These are phyloP conservation scores for Plestiodon gilberti DNA, from an alignment of 2,113 vertebrate species.

Conservation along the genomic window DNA sequence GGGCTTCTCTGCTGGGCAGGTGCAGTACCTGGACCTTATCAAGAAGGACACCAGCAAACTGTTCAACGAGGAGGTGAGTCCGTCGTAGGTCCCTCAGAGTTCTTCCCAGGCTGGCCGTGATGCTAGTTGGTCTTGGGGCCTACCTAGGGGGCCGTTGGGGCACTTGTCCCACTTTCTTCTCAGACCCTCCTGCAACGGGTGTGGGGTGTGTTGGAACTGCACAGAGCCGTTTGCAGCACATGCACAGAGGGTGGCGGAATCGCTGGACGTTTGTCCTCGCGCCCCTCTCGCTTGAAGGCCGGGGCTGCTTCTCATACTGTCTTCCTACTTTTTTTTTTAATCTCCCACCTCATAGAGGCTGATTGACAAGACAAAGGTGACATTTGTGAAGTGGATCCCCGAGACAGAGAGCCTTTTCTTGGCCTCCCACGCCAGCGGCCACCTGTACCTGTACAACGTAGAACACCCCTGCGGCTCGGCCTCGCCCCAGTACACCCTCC, in stretches of 20 bases:
- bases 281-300: no score
- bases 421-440: slow-evolving; percentile 89
- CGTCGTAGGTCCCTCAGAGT: not conserved
- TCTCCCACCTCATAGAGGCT: slow-evolving; percentile 77
- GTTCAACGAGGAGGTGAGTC: slow-evolving; percentile 90
- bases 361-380: slow-evolving; percentile 95
- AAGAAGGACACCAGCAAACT: slow-evolving; percentile 92
- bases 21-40: slow-evolving; percentile 92
- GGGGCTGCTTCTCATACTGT: not conserved
- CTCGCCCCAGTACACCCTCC: slow-evolving; percentile 84
- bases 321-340: not conserved
- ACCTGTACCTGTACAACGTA: slow-evolving; percentile 92
- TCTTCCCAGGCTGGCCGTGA: no score
- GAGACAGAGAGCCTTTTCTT: slow-evolving; percentile 89
- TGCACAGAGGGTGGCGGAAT: not conserved
- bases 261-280: not conserved
- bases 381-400: slow-evolving; percentile 89
- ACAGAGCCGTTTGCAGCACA: not conserved
- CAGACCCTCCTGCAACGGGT: not conserved
- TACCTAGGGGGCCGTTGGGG: not conserved
- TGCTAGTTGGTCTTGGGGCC: not conserved
- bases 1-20: slow-evolving; percentile 90
- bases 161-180: not conserved
- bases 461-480: slow-evolving; percentile 83
- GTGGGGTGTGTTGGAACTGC: not conserved